These are phyloP conservation scores for Napeogenes inachia DNA, from an alignment of 2,888 invertebrate genomes.

Conservation along the genomic window DNA sequence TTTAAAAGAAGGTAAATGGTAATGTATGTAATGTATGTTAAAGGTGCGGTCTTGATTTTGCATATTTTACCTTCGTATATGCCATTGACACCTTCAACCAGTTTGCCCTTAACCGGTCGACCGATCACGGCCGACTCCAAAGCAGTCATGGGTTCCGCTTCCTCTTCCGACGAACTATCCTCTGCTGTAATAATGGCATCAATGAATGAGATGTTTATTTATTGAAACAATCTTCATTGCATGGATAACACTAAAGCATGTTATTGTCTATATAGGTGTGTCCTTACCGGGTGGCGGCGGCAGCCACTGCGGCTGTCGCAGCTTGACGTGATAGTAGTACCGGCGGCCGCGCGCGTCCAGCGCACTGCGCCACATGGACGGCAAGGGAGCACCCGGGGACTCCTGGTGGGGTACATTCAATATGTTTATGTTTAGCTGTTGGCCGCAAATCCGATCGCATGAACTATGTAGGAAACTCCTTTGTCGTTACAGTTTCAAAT, in stretches of 20 bases:
- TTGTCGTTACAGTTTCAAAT: too few species aligned
- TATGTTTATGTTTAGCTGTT: too few species aligned
- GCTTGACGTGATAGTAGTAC: conserved; percentile 93
- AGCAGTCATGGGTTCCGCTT: conserved; percentile 48
- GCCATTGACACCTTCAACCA: conserved; percentile 71
- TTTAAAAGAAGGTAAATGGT: too few species aligned
- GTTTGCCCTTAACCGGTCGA: conserved; percentile 52
- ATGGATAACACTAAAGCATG: too few species aligned
- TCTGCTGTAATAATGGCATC: conserved; percentile 36
- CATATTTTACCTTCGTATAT: conserved; percentile 63
- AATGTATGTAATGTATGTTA: too few species aligned
- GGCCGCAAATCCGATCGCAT: too few species aligned
- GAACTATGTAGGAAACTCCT: too few species aligned
- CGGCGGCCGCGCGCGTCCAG: conserved; percentile 88
- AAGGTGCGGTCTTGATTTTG: neutral
- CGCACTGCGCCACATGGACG: conserved; percentile 92
- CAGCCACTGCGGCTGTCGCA: conserved; percentile 87
- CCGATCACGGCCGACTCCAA: conserved; percentile 56
- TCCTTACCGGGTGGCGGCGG: conserved; percentile 75
- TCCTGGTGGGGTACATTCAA: neutral
- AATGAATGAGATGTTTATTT: neutral
- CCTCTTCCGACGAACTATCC: conserved; percentile 65
- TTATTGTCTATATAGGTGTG: too few species aligned
- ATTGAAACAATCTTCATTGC: too few species aligned
- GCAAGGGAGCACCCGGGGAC: conserved; percentile 76